Evolutionary conservation across 2,113 vertebrate genomes (phyloP).

Genomic region (Chlorocebus sabaeus): DNA sequence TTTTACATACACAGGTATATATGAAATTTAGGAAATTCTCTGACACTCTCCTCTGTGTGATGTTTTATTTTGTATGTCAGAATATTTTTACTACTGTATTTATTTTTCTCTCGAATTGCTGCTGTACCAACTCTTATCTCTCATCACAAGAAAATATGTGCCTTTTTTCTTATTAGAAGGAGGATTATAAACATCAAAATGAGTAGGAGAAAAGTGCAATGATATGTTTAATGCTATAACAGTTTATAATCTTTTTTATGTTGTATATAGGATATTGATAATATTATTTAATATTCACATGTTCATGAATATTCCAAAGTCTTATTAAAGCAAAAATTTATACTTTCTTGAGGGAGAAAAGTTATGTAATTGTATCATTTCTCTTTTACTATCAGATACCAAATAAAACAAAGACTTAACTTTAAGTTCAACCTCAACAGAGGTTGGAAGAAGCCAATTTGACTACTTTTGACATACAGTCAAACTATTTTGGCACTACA

Average conservation of each 20-base stretch:
- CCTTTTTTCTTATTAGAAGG: background rate
- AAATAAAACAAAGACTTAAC: background rate
- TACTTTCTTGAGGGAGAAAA: background rate
- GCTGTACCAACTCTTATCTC: background rate
- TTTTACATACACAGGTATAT: background rate
- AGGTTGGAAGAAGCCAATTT: background rate
- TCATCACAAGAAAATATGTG: background rate
- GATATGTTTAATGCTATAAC: background rate
- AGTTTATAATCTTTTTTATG: background rate
- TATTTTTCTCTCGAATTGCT: background rate
- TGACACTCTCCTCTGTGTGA: background rate
- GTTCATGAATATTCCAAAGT: background rate
- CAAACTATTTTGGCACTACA: background rate
- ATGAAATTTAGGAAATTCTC: background rate
- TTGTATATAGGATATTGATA: background rate
- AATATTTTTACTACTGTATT: background rate
- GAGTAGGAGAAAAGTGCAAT: background rate
- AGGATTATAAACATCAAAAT: background rate
- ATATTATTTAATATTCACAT: background rate
- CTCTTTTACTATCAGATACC: background rate
- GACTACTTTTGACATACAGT: background rate
- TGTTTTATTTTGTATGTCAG: background rate
- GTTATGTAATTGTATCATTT: background rate
- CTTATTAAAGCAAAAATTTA: background rate
- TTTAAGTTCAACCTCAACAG: background rate